Percentiles rank a stretch among this genome's conserved stretches.
Evolutionary conservation across 2,113 vertebrate genomes (phyloP).

Genomic region (Ophthalmolycus amberensis): DNA sequence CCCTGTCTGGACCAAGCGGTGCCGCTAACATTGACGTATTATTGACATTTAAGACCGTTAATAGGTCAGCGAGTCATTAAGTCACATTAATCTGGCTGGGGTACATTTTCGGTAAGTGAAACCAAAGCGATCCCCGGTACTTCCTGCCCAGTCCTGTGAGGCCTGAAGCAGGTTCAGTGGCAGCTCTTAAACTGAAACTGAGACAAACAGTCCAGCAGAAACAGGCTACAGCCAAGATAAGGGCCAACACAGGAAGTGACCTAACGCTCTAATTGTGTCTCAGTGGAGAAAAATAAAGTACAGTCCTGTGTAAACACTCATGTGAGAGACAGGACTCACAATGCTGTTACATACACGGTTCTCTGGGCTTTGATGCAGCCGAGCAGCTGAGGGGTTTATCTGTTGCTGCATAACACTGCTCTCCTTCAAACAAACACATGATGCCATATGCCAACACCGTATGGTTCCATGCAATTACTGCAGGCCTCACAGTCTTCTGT

Average conservation of each 20-base stretch:
- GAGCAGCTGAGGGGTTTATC: constrained; percentile 35
- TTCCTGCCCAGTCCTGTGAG: constrained; percentile 55
- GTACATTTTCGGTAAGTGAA: constrained; percentile 59
- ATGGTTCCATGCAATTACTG: constrained; percentile 53
- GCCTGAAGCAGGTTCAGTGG: constrained; percentile 38
- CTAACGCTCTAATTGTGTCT: constrained; percentile 74
- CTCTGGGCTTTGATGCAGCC: constrained; percentile 6
- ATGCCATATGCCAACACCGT: constrained; percentile 57
- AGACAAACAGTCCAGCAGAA: constrained; percentile 55
- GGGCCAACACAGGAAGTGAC: constrained; percentile 75
- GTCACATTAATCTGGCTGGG: constrained; percentile 55
- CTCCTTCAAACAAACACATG: constrained; percentile 48
- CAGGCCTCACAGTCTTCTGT: constrained; percentile 4
- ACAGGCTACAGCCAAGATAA: constrained; percentile 61
- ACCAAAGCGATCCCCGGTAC: constrained; percentile 69
- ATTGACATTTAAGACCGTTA: constrained; percentile 25
- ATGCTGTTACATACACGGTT: not conserved
- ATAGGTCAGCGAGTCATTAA: constrained; percentile 33
- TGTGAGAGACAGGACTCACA: constrained; percentile 26
- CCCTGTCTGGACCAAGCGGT: constrained; percentile 22
- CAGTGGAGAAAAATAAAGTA: constrained; percentile 45
- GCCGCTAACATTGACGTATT: constrained; percentile 21
- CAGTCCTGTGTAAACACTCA: constrained; percentile 56
- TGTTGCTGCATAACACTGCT: constrained; percentile 52
- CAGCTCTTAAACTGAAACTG: constrained; percentile 43